Conservation (phyloP, 30 jellyfish, hydroid and myxozoan species). For the Hydractinia symbiolongicarpus region DNA sequence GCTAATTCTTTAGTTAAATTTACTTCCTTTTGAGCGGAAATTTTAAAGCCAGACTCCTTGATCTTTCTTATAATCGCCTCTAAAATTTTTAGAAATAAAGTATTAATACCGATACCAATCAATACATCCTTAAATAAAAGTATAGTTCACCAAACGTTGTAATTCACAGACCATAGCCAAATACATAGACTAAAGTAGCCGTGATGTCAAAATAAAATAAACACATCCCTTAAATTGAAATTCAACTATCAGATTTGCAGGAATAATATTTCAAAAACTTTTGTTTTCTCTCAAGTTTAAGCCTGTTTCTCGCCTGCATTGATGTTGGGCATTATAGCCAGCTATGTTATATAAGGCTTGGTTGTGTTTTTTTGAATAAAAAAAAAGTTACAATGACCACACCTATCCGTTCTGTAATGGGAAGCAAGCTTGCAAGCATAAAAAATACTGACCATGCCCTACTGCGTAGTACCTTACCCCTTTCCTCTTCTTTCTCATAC, state of each 20-base stretch:
- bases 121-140: not conserved
- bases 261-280: too few species aligned
- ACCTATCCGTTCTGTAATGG: too few species aligned
- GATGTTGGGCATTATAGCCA: too few species aligned
- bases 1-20: slow-evolving; percentile 74
- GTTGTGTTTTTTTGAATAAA: too few species aligned
- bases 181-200: not conserved
- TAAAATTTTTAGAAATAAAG: slow-evolving; percentile 2
- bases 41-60: slow-evolving; percentile 74
- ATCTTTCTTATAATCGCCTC: slow-evolving; percentile 58
- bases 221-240: not conserved
- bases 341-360: too few species aligned
- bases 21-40: slow-evolving; percentile 87
- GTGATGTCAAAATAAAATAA: not conserved
- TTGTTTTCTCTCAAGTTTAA: too few species aligned
- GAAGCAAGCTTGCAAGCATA: too few species aligned
- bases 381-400: too few species aligned
- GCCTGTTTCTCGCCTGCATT: too few species aligned
- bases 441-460: too few species aligned
- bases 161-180: not conserved
- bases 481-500: slow-evolving; percentile 54
- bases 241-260: not conserved
- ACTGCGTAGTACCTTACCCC: slow-evolving; percentile 24
- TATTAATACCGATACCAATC: not conserved
- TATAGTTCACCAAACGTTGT: not conserved